These are phyloP conservation scores for Equus quagga DNA, from an alignment of 2,113 vertebrate genomes.

Conservation along the genomic window DNA sequence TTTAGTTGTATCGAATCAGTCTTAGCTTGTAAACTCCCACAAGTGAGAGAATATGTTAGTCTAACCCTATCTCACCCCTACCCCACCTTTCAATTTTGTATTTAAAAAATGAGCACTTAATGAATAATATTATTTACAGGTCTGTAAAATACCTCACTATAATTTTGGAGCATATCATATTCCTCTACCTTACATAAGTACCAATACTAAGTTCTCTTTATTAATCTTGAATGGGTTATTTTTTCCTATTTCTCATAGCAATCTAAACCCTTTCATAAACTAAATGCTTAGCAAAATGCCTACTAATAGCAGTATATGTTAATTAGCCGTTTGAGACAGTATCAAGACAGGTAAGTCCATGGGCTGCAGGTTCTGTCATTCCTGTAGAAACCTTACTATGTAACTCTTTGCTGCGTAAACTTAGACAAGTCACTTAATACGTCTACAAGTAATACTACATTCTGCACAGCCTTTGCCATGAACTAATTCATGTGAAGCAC, in stretches of 20 bases:
- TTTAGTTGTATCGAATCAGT: not conserved
- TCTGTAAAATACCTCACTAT: not conserved
- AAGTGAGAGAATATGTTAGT: not conserved
- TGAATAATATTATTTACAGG: not conserved
- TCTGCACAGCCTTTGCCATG: not conserved
- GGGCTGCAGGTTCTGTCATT: not conserved
- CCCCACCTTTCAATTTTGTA: not conserved
- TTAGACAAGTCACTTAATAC: conserved; percentile 32
- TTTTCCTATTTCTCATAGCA: conserved; percentile 1
- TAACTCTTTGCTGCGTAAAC: not conserved
- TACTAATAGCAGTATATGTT: not conserved
- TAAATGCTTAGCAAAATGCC: conserved; percentile 1
- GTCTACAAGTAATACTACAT: not conserved
- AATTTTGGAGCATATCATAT: not conserved
- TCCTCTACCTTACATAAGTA: not conserved
- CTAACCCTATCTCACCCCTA: not conserved
- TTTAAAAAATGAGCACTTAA: not conserved
- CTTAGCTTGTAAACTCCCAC: not conserved
- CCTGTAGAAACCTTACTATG: not conserved
- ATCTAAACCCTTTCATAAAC: not conserved
- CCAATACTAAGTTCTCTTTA: not conserved
- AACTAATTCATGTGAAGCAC: not conserved
- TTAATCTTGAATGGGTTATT: not conserved
- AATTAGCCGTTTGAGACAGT: not conserved
- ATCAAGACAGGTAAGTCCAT: not conserved